phyloP scores from a whole-genome alignment of 2,797 vertebrate genomes.

The Coluber constrictor region DNA sequence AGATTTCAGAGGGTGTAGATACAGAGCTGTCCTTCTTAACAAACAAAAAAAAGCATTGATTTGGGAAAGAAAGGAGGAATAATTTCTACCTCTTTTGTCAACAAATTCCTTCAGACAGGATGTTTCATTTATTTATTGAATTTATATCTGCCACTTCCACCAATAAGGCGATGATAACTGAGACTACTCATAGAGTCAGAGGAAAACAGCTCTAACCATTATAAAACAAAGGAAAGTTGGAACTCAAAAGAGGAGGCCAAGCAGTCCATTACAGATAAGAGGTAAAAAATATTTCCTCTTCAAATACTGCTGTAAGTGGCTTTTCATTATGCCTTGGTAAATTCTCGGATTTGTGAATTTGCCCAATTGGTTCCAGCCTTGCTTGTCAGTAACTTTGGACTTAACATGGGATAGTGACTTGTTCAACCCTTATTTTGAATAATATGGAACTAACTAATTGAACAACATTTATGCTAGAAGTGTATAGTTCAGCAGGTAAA shows the following conservation, averaged over 20 bases:
- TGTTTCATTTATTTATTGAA: background rate
- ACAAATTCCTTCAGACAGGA: background rate
- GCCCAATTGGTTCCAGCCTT: background rate
- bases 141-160: too few species aligned
- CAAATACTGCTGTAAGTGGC: background rate
- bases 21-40: background rate
- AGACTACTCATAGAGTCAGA: background rate
- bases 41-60: background rate
- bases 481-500: background rate
- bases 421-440: too few species aligned
- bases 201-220: background rate
- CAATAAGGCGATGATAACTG: too few species aligned
- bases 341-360: background rate
- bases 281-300: background rate
- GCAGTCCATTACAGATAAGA: background rate
- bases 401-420: too few species aligned
- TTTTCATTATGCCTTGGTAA: background rate
- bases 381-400: too few species aligned
- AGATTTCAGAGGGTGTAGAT: background rate
- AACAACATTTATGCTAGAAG: too few species aligned
- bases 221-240: background rate
- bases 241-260: background rate
- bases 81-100: background rate
- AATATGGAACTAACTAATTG: too few species aligned
- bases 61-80: background rate